Conservation (phyloP, 2,888 invertebrate genomes). For the Pasiphila rectangulata region DNA sequence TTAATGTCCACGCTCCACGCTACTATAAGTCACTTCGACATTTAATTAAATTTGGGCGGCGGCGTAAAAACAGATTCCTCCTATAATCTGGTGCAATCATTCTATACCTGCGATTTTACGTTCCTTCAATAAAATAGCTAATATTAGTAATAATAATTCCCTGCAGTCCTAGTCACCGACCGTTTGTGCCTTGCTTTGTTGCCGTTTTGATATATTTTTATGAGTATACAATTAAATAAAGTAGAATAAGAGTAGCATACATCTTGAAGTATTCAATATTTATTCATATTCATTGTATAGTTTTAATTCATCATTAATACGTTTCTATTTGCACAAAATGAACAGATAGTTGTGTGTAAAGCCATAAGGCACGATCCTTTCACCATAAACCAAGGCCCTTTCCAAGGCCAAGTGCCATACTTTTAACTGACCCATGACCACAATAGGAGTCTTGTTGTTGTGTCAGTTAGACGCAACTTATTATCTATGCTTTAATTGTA, state of each 20-base stretch:
- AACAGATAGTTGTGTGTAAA: background rate
- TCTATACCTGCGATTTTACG: constrained; percentile 17
- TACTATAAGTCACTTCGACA: constrained; percentile 23
- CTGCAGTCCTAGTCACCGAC: no score
- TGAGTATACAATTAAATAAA: no score
- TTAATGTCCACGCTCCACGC: constrained; percentile 25
- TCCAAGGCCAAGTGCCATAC: constrained; percentile 2
- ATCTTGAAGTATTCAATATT: no score
- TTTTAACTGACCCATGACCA: background rate
- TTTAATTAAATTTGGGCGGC: constrained; percentile 25
- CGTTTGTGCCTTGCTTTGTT: no score
- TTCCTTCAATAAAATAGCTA: no score
- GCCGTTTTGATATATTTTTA: no score
- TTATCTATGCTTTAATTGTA: no score
- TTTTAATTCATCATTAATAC: background rate
- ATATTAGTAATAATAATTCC: no score
- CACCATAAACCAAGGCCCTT: background rate
- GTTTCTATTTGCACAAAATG: background rate
- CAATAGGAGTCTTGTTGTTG: background rate
- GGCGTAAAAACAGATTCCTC: constrained; percentile 10
- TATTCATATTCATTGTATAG: no score
- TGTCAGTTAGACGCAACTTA: no score
- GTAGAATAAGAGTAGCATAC: no score
- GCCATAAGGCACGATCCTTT: background rate
- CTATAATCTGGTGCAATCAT: constrained; percentile 16